Evolutionary conservation across 1,140 invertebrate genomes (phyloP), one percentile per base, ranked within the genome.

Genomic region (Drosophila asahinai): DNA sequence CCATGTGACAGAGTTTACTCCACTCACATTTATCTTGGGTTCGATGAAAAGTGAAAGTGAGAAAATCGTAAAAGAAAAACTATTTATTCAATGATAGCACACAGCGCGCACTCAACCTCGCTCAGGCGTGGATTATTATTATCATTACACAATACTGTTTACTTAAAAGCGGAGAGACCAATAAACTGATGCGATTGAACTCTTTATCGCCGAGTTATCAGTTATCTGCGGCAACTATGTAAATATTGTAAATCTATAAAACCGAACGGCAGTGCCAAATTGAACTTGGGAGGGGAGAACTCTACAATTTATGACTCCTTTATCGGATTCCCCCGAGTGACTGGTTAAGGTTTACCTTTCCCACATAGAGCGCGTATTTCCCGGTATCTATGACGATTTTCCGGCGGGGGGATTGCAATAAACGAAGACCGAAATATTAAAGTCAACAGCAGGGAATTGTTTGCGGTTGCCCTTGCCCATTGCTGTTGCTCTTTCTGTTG

Each of bases 161-260:
- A 61, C 64, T 75, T 55, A 42, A 78, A 78, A 70, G 74, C 43
- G 33, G 45, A 65, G 43, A 51, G 62, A 58, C 79, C 83, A 81
- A 89, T 87, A 87, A 83, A 87, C 84, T 66, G 55, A 90, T 63
- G 84, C 84, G 81, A 89, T 89, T 89, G 84, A 89, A 89, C 84
- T 89, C 84, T 89, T 87, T 89, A 89, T 89, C 84, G 74, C 63
- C 25, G 22, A 15, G 38, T 64, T 77, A 74, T 66, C 49, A 36
- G 25, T 49, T 51, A 58, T 77, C 63, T 80, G 61, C 47, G 22
- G 67, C 15, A 64, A 79, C 55, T 54, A 71, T 54, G 75, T 66
- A 81, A 90, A 89, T 84, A 89, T 64, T 75, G 66, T 90, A 84
- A 84, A 90, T 79, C 70, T 68, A 74, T 74, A 75, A 77, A 77